Evolutionary conservation across 2,797 vertebrate genomes (phyloP).

Genomic region (Phylloscopus collybita): DNA sequence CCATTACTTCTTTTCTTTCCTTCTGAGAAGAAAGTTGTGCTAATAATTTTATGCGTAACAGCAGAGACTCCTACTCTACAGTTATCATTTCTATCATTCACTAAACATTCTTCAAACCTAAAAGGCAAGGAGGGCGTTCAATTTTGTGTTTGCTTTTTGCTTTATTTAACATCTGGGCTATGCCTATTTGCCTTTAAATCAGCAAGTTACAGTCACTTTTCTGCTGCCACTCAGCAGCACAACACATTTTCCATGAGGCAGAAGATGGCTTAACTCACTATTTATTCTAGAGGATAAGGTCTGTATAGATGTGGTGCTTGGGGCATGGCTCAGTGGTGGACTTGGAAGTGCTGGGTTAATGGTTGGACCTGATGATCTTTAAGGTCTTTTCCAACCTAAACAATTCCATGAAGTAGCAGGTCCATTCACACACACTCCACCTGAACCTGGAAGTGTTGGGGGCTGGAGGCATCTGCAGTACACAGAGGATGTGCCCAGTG

Average conservation of each 20-base stretch:
- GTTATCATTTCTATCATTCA: background rate
- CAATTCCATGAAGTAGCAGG: background rate
- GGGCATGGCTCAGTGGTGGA: background rate
- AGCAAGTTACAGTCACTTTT: background rate
- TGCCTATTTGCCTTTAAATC: background rate
- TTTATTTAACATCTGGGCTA: slow-evolving; percentile 11
- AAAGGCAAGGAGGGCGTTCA: background rate
- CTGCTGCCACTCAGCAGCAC: background rate
- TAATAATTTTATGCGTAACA: background rate
- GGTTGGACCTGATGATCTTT: background rate
- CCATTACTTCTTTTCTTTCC: background rate
- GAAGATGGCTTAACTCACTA: background rate
- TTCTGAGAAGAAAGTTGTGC: background rate
- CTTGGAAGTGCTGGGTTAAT: background rate
- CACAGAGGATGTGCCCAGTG: rapidly evolving
- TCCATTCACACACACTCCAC: background rate
- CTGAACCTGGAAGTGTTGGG: background rate
- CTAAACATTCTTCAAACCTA: background rate
- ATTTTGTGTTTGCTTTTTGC: background rate
- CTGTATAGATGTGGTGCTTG: background rate
- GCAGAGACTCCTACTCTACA: background rate
- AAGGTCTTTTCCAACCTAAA: background rate
- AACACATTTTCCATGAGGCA: background rate
- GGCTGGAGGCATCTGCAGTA: background rate
- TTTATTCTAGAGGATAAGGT: background rate